phyloP scores from a whole-genome alignment of 64 coral and sea anemone species.

The Montipora sp. region DNA sequence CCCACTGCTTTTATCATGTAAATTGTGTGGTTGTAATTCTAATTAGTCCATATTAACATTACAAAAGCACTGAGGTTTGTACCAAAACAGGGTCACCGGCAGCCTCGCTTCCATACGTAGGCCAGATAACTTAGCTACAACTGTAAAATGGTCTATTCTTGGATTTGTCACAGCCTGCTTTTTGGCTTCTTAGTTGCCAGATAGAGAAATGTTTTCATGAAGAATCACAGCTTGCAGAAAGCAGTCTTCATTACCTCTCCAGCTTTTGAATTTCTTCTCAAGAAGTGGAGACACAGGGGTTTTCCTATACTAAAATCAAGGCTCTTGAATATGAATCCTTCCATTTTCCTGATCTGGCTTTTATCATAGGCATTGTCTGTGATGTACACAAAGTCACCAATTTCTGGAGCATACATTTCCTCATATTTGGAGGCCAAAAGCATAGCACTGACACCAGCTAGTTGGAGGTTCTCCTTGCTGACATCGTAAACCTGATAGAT shows the following conservation, averaged over 20 bases:
- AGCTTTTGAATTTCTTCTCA: conserved; percentile 98
- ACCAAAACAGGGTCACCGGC: too few relatives aligned
- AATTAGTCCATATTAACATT: too few relatives aligned
- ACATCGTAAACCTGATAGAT: conserved; percentile 61
- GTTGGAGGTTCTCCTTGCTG: conserved; percentile 73
- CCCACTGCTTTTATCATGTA: too few relatives aligned
- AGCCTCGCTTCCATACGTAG: too few relatives aligned
- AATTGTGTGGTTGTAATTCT: too few relatives aligned
- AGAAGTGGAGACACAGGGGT: conserved; percentile 93
- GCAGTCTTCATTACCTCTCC: conserved; percentile 55
- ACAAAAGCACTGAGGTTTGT: too few relatives aligned
- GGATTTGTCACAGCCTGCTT: too few relatives aligned
- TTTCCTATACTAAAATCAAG: conserved; percentile 88
- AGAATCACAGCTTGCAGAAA: too few relatives aligned
- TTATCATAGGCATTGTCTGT: conserved; percentile 93
- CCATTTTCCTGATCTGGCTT: conserved; percentile 78
- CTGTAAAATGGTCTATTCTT: too few relatives aligned
- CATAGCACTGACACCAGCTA: conserved; percentile 96
- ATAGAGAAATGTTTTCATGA: too few relatives aligned
- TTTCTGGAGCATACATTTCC: conserved; percentile 98
- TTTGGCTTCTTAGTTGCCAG: too few relatives aligned
- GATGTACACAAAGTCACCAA: conserved; percentile 98
- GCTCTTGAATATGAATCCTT: conserved; percentile 79
- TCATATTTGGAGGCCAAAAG: conserved; percentile 96
- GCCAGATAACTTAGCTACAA: too few relatives aligned